These are phyloP conservation scores for Eunapius fragilis DNA, from an alignment of 37 sponge, comb jelly and placozoan species.

Conservation along the genomic window DNA sequence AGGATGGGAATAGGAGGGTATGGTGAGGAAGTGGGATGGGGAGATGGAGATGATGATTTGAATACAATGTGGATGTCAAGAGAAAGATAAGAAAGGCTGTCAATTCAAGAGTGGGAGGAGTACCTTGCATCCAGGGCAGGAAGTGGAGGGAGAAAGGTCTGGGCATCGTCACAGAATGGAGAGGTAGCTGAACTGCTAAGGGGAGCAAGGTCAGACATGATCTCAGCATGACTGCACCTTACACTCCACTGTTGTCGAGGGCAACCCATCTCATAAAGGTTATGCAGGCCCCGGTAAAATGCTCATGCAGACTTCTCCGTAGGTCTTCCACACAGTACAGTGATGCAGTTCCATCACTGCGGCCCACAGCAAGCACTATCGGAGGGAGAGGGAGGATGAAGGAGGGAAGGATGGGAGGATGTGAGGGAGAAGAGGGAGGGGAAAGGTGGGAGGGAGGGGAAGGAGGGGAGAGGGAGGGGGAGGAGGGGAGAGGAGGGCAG, in stretches of 20 bases:
- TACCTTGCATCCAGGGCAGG: slow-evolving; percentile 49
- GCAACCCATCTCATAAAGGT: slow-evolving; percentile 47
- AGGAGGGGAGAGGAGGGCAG: too few relatives aligned
- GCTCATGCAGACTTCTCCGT: slow-evolving; percentile 39
- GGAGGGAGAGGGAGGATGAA: neutral
- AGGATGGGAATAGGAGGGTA: too few relatives aligned
- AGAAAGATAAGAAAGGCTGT: too few relatives aligned
- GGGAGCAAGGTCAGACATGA: neutral
- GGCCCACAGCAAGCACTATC: slow-evolving; percentile 64
- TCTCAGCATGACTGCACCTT: neutral
- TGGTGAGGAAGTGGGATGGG: too few relatives aligned
- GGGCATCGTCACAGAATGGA: neutral
- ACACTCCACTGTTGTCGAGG: neutral
- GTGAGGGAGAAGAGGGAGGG: too few relatives aligned
- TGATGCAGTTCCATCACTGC: slow-evolving; percentile 33
- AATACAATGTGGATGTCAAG: neutral
- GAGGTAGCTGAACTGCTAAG: neutral
- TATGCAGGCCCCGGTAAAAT: slow-evolving; percentile 24
- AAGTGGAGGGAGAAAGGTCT: slow-evolving; percentile 24
- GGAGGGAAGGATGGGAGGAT: too few relatives aligned
- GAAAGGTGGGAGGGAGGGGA: too few relatives aligned
- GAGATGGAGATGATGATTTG: too few relatives aligned
- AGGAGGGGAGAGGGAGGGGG: too few relatives aligned
- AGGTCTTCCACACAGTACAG: slow-evolving; percentile 53
- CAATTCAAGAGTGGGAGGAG: too few relatives aligned